Base-by-base conservation (phyloP, 1,140 invertebrate species). In the Pseudoatta argentina region DNA sequence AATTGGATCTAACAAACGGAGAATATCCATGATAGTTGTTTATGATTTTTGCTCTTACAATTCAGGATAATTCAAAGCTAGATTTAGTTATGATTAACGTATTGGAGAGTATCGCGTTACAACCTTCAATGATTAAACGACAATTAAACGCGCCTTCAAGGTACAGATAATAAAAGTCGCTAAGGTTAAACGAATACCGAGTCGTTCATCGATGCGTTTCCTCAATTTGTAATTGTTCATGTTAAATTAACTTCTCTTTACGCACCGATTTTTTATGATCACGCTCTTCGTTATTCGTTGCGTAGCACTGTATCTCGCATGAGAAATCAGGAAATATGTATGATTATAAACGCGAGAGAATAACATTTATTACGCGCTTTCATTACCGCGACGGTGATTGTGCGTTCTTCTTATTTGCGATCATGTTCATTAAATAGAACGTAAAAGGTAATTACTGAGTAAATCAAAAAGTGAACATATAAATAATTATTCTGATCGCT, bases 131-230 rank as follows among this genome's bases (percentile, higher is more conserved):
- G 63, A 89, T 91, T 91, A 90, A 89, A 91, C 88, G 82, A 79
- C 82, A 89, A 91, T 91, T 93, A 88, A 44, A 55, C 67, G 81
- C 78, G 53, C 59, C 21, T 77, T 92, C 91, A 93, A 92, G 91
- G 89, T 81, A 87, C 66, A 89, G 87, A 81, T 63, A 89, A 91
- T 94, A 92, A 93, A 92, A 90, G 48, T 57, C 83, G 69, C 24
- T 85, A 79, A 93, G 92, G 92, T 44, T 89, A 86, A 87, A 88
- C 88, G 81, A 87, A 87, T 89, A 87, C 51, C 55, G 75, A 57
- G 87, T 73, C 39, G 55, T 18, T 72, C 77, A n/a, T 86, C 51
- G 2, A 30, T 24, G 53, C 12, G 8, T 78, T 88, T 76, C 21
- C 57, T 85, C 30, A 2, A 30, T 72, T 67, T 27, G 12, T 30